Evolutionary conservation across 2,113 vertebrate species (phyloP).

Genomic region (Romanogobio albipinnatus): DNA sequence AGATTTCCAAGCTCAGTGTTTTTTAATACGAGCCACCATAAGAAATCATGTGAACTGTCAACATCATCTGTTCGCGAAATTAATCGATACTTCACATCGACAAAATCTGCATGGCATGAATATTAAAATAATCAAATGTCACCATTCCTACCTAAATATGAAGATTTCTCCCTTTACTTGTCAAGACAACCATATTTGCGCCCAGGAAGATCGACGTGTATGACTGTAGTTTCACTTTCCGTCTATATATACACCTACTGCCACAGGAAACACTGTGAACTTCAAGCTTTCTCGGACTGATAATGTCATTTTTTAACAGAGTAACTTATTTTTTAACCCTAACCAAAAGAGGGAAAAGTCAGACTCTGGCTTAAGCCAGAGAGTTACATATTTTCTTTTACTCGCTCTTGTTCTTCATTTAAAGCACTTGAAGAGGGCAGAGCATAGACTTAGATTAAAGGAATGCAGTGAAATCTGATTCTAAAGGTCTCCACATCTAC

Average conservation of each 20-base stretch:
- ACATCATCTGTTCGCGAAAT: background rate
- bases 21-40: background rate
- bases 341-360: background rate
- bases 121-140: background rate
- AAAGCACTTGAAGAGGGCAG: background rate
- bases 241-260: background rate
- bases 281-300: background rate
- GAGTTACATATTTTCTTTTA: background rate
- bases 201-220: slow-evolving; percentile 50
- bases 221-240: slow-evolving; percentile 51
- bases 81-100: background rate
- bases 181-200: background rate
- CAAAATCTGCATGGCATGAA: background rate
- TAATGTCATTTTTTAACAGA: background rate
- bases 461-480: slow-evolving; percentile 34
- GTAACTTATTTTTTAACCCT: no score
- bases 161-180: background rate
- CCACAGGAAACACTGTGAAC: background rate
- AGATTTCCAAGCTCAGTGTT: background rate
- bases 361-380: no score
- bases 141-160: slow-evolving; percentile 14
- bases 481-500: slow-evolving; percentile 23
- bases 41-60: background rate
- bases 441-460: slow-evolving; percentile 30
- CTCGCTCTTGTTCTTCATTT: background rate